Evolutionary conservation across 1,140 invertebrate genomes (phyloP), one percentile per base, ranked within the genome.

Genomic region (Calycopis cecrops): DNA sequence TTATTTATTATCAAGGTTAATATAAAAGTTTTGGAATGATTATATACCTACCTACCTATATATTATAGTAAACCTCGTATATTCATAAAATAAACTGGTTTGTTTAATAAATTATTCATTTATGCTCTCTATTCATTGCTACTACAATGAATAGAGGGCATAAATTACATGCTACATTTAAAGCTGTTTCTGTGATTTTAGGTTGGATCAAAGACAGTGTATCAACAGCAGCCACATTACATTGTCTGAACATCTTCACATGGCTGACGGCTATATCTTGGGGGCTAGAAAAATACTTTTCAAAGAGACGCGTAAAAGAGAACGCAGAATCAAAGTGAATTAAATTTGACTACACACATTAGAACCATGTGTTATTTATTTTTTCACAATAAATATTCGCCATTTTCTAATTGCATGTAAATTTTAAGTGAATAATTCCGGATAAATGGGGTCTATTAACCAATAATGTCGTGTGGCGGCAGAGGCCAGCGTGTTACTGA

Each of bases 161-260:
- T 28, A 3, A 2, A 28, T 6, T 28, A 2, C 21, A 28, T 28
- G 21, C 21, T 28, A 3, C 6, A 3, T 28, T 28, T 3, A 28
- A 28, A 28, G 21, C 21, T 6, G 6, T 28, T 28, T 28, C 21
- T 28, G 2, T 3, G 6, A 28, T 79, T 82, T 4, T 59, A 91
- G 91, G 90, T 53, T 89, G 89, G 78, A 89, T 93, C 4, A 87
- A 91, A 58, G 91, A 92, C 69, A 79, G 82, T 0, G 83, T 84
- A 12, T 79, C 90, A 59, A 92, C 91, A 47, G 72, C 89, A 7
- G 78, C 91, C 9, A 89, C 90, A 6, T 62, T 92, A 49, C 91
- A 93, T 63, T 90, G 88, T 62, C 74, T 93, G 0, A 92, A 93
- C 52, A 86, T 92, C 11, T 84, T 92, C 55, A 91, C 91, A 1